Evolutionary conservation across 2,888 invertebrate genomes (phyloP), one percentile per base, ranked within the genome.

Genomic region (Drosophila imparisetae): DNA sequence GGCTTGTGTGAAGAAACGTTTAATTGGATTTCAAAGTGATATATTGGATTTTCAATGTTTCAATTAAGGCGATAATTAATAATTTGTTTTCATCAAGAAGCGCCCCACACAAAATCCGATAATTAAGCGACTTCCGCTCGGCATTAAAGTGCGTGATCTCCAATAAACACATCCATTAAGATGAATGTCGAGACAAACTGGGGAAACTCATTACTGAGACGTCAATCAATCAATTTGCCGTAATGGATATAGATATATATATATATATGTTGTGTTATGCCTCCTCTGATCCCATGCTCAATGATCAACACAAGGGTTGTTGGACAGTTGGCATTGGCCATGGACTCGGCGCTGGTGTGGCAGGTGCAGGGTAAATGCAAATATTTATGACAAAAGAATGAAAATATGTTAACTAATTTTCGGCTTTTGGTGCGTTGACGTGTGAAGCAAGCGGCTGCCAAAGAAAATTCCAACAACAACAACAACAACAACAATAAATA

Each of bases 381-480:
- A 75, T 73, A 71, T 74, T 81, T 79, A 75, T 81, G 64, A 61
- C 57, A 15, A 29, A 61, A 49, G 21, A 53, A 58, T 38, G n/a
- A 38, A 66, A 66, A 69, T 49, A 86, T 76, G 77, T 86, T 89
- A 83, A 89, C 86, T 86, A 86, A 90, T 86, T 90, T 86, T 86
- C 86, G 85, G 82, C 80, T 77, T 45, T 81, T 86, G 80, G 71
- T 90, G 90, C 87, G 86, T 90, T 86, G 90, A 90, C 86, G 86
- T 86, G 86, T 86, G 76, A 90, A 81, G 59, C 81, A 54, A 66
- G 54, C 48, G 40, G 60, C 58, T 24, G 63, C 50, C 53, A 45
- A 34, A 38, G 57, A 61, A 21, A 24, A 55, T 52, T 13, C 32
- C 6, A 53, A 29, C 10, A 50, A 18, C 18, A 8, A 42, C n/a